These are phyloP conservation scores for Philypnodon macrostomus DNA, from an alignment of 2,797 vertebrate genomes.

Conservation along the genomic window DNA sequence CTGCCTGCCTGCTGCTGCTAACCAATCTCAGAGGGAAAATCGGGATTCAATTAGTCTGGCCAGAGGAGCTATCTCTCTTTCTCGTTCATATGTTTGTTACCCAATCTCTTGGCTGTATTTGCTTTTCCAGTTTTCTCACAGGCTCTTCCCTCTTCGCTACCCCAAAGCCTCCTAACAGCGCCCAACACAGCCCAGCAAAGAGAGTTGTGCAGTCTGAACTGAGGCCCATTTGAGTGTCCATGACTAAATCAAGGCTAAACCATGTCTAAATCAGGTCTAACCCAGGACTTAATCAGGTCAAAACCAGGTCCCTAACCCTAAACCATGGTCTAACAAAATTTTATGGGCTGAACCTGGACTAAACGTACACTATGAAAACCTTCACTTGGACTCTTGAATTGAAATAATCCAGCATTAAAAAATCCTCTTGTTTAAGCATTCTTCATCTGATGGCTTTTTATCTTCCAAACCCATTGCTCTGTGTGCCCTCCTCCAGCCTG, in stretches of 20 bases:
- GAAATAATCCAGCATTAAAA: constrained; percentile 52
- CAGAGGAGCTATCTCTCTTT: constrained; percentile 31
- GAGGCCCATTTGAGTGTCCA: no score
- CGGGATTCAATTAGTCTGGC: constrained; percentile 72
- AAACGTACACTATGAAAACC: no score
- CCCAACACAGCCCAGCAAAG: constrained; percentile 18
- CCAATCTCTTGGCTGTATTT: constrained; percentile 38
- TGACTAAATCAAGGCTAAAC: no score
- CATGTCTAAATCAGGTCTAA: no score
- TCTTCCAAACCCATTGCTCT: no score
- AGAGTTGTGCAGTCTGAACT: no score
- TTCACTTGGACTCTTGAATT: no score
- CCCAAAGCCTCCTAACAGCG: constrained; percentile 11
- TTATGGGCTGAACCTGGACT: no score
- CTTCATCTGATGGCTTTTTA: constrained; percentile 40
- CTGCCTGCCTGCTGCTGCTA: constrained; percentile 61
- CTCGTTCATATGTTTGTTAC: constrained; percentile 48
- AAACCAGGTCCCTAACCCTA: no score
- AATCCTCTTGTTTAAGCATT: constrained; percentile 50
- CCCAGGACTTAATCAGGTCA: no score
- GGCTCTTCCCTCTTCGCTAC: constrained; percentile 2
- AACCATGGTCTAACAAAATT: no score
- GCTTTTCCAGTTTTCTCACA: constrained; percentile 16
- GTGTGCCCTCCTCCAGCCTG: constrained; percentile 9
- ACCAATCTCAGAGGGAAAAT: constrained; percentile 70